phyloP scores from a whole-genome alignment of 2,797 vertebrate species.

The Odontamblyopus lacepedii region DNA sequence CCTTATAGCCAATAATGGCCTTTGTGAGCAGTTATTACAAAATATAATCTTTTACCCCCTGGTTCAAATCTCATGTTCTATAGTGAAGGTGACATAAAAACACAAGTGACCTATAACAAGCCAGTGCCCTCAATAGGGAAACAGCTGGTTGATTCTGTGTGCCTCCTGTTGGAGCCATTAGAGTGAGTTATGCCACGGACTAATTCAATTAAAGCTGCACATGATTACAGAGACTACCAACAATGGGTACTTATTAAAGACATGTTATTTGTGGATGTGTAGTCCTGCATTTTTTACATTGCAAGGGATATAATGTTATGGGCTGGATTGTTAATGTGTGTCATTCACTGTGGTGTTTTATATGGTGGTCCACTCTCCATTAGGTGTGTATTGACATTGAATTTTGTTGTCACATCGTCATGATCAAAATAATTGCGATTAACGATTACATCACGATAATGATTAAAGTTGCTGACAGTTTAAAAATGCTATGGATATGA shows the following conservation, averaged over 20 bases:
- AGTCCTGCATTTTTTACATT: conserved; percentile 7
- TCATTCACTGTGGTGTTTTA: conserved; percentile 24
- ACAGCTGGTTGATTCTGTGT: conserved; percentile 52
- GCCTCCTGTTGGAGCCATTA: conserved; percentile 38
- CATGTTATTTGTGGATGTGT: conserved; percentile 19
- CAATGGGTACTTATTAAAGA: conserved; percentile 44
- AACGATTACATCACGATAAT: no score
- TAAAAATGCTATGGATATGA: no score
- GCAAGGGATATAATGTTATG: conserved; percentile 14
- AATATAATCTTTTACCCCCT: no score
- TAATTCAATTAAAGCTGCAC: conserved; percentile 57
- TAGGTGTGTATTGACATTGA: no score
- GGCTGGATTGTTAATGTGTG: background rate
- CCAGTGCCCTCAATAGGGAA: conserved; percentile 28
- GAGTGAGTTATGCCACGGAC: conserved; percentile 52
- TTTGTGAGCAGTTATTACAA: no score
- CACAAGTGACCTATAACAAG: background rate
- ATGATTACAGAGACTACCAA: conserved; percentile 45
- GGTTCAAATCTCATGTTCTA: no score
- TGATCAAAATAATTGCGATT: no score
- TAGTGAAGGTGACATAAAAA: background rate
- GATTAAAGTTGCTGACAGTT: no score
- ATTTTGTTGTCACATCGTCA: no score
- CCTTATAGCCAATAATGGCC: no score
- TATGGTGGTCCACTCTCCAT: conserved; percentile 17